phyloP scores from a whole-genome alignment of 2,888 invertebrate species.

The Oithona nana region DNA sequence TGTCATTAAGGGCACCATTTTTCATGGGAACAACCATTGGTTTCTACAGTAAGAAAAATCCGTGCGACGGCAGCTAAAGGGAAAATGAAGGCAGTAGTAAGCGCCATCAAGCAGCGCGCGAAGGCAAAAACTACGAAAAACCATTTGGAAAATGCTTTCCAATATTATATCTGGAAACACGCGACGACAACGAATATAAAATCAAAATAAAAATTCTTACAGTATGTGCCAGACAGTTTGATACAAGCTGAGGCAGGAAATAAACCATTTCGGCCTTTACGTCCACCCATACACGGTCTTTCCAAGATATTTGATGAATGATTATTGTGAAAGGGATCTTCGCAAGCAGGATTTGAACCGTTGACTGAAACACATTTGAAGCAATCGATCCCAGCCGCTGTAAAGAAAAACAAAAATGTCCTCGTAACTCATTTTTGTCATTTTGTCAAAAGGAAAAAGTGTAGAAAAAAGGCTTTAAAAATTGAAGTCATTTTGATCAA shows the following conservation, averaged over 20 bases:
- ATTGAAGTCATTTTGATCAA: not conserved
- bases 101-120: too few relatives aligned
- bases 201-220: slow-evolving; percentile 34
- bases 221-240: slow-evolving; percentile 75
- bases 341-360: slow-evolving; percentile 64
- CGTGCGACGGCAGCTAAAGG: too few relatives aligned
- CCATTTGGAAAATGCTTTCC: too few relatives aligned
- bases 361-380: slow-evolving; percentile 91
- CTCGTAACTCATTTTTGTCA: slow-evolving; percentile 1
- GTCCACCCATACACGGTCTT: slow-evolving; percentile 79
- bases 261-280: slow-evolving; percentile 73
- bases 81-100: too few relatives aligned
- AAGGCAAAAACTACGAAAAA: too few relatives aligned
- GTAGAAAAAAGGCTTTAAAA: not conserved
- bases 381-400: slow-evolving; percentile 56
- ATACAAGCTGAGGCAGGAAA: slow-evolving; percentile 95
- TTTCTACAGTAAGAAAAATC: too few relatives aligned
- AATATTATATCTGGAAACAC: too few relatives aligned
- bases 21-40: too few relatives aligned
- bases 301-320: slow-evolving; percentile 61
- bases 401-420: not conserved
- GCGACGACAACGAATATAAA: too few relatives aligned
- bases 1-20: too few relatives aligned
- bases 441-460: not conserved
- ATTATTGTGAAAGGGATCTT: slow-evolving; percentile 90